These are phyloP conservation scores for Abramis brama DNA, from an alignment of 2,113 vertebrate species.

Conservation along the genomic window DNA sequence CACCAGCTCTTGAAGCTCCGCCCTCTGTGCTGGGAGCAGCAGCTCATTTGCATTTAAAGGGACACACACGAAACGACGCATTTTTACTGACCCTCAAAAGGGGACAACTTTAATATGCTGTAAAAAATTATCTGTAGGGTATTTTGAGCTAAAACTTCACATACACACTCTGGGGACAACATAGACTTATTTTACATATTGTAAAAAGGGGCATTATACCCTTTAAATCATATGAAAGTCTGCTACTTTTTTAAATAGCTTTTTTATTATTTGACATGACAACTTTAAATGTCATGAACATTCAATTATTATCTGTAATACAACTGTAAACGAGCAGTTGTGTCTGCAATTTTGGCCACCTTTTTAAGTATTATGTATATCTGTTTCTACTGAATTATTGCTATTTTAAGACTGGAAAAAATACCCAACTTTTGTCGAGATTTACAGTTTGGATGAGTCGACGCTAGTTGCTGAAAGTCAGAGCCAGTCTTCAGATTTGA, in stretches of 20 bases:
- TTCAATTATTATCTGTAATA: neutral
- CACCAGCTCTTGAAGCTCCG: too few relatives aligned
- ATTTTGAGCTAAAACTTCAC: too few relatives aligned
- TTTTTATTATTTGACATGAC: neutral
- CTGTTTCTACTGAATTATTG: neutral
- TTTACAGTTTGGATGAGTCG: neutral
- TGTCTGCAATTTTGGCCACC: neutral
- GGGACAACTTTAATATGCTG: too few relatives aligned
- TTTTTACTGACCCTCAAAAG: too few relatives aligned
- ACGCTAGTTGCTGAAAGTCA: neutral
- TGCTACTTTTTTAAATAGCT: neutral
- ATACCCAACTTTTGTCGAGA: neutral
- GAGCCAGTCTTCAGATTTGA: neutral
- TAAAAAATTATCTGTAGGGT: too few relatives aligned
- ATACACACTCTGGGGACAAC: too few relatives aligned
- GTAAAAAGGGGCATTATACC: too few relatives aligned
- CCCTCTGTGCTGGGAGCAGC: too few relatives aligned
- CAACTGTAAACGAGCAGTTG: neutral
- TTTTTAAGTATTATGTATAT: neutral
- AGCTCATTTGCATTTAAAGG: too few relatives aligned
- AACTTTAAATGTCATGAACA: neutral
- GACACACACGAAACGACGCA: too few relatives aligned
- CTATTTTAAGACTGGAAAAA: neutral
- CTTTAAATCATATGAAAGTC: neutral
- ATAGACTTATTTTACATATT: too few relatives aligned